Base-by-base conservation (phyloP, 2,113 vertebrate genomes). In the Oryzias melastigma region DNA sequence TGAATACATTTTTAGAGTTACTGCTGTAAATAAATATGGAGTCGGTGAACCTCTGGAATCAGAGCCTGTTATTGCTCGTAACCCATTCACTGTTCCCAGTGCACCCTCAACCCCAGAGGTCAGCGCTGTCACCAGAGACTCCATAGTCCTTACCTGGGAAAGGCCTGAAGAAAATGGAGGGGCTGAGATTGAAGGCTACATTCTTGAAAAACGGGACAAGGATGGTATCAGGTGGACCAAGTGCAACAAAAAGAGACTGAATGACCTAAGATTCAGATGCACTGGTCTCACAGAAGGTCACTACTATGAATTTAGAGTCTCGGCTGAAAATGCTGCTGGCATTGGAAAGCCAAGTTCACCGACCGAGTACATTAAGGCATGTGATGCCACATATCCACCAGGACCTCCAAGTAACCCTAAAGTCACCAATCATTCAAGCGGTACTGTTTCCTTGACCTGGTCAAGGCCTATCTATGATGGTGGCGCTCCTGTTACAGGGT, bases 161-260 rank as follows among this genome's bases (percentile, higher is more conserved):
- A 94, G 95, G 47, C 97, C 97, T 50, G 90, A 91, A 66, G 80
- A 95, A 58, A 91, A 98, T 53, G 96, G 97, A 45, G 97, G 97
- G 70, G 94, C 95, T 71, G 93, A 94, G 84, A 98, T 99, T 77
- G 97, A 99, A 65, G 94, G 95, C 42, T 99, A 97, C 65, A 78
- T 98, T 65, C 92, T 99, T 87, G 97, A 99, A 90, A 99, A 99
- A 85, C 93, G 97, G 83, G 96, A 98, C 70, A 99, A 98, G 86
- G 96, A 97, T 82, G 96, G 97, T 20, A 79, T 99, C 51, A 89
- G 97, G 66, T 99, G 97, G 97, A 92, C 91, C 58, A 99, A 98
- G 64, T 98, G 97, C 85, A 98, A 98, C 87, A 98, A 95, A 88
- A 98, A 98, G 87, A 93, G 93, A 68, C 80, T 99, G 53, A 94